phyloP scores from a whole-genome alignment of 2,113 vertebrate species.

The Epinephelus cyanopodus region DNA sequence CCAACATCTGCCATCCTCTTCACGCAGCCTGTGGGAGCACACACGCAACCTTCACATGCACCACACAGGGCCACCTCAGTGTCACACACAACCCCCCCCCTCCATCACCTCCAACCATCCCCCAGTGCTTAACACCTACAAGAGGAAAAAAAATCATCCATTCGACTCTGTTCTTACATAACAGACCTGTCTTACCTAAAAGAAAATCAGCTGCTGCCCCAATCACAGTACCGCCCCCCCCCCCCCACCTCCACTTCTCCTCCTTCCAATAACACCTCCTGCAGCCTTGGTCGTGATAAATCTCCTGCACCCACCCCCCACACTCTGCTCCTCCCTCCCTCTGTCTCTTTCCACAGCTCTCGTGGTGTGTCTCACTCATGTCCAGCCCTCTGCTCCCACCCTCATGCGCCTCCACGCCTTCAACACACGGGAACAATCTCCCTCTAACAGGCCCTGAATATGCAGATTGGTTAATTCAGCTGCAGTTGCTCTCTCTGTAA shows the following conservation, averaged over 20 bases:
- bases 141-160: slow-evolving; percentile 52
- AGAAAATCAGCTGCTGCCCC: slow-evolving; percentile 58
- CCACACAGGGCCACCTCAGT: slow-evolving; percentile 45
- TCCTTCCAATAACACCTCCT: slow-evolving; percentile 57
- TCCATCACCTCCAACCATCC: slow-evolving; percentile 42
- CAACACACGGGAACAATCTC: slow-evolving; percentile 72
- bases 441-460: slow-evolving; percentile 77
- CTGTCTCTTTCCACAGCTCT: slow-evolving; percentile 26
- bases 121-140: slow-evolving; percentile 46
- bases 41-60: slow-evolving; percentile 54
- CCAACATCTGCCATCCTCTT: slow-evolving; percentile 74
- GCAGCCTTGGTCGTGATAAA: slow-evolving; percentile 68
- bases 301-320: slow-evolving; percentile 50
- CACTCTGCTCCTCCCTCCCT: slow-evolving; percentile 28
- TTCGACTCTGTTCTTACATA: slow-evolving; percentile 62
- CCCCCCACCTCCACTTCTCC: background rate
- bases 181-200: slow-evolving; percentile 65
- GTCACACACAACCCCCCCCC: slow-evolving; percentile 47
- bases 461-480: slow-evolving; percentile 85
- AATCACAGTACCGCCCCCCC: slow-evolving; percentile 18
- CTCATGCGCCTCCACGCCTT: slow-evolving; percentile 50
- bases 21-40: slow-evolving; percentile 27
- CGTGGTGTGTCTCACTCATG: slow-evolving; percentile 62
- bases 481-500: slow-evolving; percentile 82
- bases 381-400: slow-evolving; percentile 22